These are phyloP conservation scores for Acrossocheilus fasciatus DNA, from an alignment of 2,797 vertebrate genomes.

Conservation along the genomic window DNA sequence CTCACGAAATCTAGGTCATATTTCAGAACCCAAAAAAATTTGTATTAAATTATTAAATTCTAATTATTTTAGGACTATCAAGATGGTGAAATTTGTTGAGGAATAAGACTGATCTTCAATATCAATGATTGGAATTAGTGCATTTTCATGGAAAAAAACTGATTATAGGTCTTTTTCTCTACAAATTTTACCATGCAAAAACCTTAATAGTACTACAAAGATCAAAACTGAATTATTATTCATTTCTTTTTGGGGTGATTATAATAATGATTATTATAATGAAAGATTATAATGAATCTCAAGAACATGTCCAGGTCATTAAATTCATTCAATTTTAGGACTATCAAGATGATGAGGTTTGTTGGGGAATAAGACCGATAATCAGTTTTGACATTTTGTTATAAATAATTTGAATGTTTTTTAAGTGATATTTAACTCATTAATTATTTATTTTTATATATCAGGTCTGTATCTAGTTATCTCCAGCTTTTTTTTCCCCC, in stretches of 20 bases:
- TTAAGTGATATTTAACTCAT: too few relatives aligned
- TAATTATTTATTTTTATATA: too few relatives aligned
- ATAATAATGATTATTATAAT: too few relatives aligned
- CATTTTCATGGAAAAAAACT: background rate
- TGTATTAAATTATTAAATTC: background rate
- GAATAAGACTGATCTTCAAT: too few relatives aligned
- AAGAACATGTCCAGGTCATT: background rate
- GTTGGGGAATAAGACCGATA: background rate
- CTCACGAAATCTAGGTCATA: background rate
- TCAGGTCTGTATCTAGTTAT: too few relatives aligned
- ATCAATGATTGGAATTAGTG: too few relatives aligned
- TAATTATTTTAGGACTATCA: background rate
- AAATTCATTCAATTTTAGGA: background rate
- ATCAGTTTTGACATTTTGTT: too few relatives aligned
- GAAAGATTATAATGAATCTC: too few relatives aligned
- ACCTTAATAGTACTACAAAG: background rate
- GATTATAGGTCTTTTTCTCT: background rate
- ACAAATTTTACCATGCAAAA: background rate
- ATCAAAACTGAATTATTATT: background rate
- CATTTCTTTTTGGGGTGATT: background rate
- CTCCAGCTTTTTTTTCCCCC: too few relatives aligned
- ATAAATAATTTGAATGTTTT: too few relatives aligned
- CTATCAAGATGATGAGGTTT: background rate
- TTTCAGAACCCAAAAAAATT: too few relatives aligned
- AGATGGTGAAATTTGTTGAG: background rate